Base-by-base conservation (phyloP, 1,140 invertebrate genomes). In the Coptotermes formosanus region DNA sequence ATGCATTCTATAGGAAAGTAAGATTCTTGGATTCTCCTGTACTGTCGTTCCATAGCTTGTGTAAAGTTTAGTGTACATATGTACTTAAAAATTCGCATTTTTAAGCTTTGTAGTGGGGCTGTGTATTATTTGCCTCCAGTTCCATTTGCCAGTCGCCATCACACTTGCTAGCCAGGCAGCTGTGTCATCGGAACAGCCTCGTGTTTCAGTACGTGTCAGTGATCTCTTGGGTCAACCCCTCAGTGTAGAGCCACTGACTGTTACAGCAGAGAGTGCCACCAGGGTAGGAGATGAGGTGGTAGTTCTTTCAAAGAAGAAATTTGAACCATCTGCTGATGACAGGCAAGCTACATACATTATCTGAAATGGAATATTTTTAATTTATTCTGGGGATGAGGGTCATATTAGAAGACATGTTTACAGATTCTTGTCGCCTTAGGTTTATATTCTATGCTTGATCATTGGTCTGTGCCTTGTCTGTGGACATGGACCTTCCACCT, bases 141-240 rank as follows among this genome's bases (percentile, higher is more conserved):
- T 91, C 89, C 92, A 94, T 87, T 90, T 93, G 75, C 97, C 97
- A 44, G 93, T 97, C 81, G 96, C 95, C 88, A 94, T 99, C 48
- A 94, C 95, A 8, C 92, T 98, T 38, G 94, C 95, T 84, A 95
- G 94, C 89, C 94, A 94, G 52, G 94, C 95, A 86, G 92, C 94
- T 55, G 92, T 98, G 21, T 95, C 95, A 30, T 90, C 93, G 7
- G 93, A 95, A 59, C 93, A 95, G 43, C 96, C 96, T 8, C 91
- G 93, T 1, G 91, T 99, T 30, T 94, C 93, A 88, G 92, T 99
- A 38, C 94, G 94, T 82, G 94, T 98, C 52, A 96, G 95, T 9
- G 96, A 99, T 92, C 92, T 99, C 64, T 91, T 98, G n/a, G 98
- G 97, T 3, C 93, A 94, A 85, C 91, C 95, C 11, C 89, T 98